Evolutionary conservation across 2,888 invertebrate genomes (phyloP).

Genomic region (Agrochola lychnidis): DNA sequence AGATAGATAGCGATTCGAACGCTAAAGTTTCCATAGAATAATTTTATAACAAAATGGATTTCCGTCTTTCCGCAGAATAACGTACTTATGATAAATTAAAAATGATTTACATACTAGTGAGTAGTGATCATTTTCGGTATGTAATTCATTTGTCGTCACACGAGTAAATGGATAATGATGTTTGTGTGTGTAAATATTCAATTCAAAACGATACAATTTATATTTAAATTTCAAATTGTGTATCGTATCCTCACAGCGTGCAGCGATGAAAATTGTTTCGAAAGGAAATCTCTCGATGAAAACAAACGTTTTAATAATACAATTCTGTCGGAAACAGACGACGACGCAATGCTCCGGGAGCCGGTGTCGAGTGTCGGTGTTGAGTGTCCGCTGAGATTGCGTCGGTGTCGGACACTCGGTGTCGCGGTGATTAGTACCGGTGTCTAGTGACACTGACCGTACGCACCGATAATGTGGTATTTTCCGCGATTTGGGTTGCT

Average conservation of each 20-base stretch:
- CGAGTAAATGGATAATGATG: no score
- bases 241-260: not conserved
- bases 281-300: not conserved
- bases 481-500: conserved; percentile 4
- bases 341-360: conserved; percentile 32
- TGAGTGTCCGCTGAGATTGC: conserved; percentile 60
- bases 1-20: no score
- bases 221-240: not conserved
- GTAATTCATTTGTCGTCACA: no score
- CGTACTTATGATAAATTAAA: no score
- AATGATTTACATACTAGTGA: no score
- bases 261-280: not conserved
- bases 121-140: no score
- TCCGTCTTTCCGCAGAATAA: no score
- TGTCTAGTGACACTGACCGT: conserved; percentile 45
- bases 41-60: no score
- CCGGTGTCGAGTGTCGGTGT: conserved; percentile 58
- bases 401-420: conserved; percentile 21
- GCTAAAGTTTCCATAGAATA: no score
- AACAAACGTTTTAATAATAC: conserved; percentile 17
- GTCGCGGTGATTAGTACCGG: conserved; percentile 50
- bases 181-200: not conserved
- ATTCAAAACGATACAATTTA: not conserved
- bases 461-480: conserved; percentile 31
- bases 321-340: conserved; percentile 41